phyloP scores from a whole-genome alignment of 1,140 invertebrate species.

The Carcinoscorpius rotundicauda region DNA sequence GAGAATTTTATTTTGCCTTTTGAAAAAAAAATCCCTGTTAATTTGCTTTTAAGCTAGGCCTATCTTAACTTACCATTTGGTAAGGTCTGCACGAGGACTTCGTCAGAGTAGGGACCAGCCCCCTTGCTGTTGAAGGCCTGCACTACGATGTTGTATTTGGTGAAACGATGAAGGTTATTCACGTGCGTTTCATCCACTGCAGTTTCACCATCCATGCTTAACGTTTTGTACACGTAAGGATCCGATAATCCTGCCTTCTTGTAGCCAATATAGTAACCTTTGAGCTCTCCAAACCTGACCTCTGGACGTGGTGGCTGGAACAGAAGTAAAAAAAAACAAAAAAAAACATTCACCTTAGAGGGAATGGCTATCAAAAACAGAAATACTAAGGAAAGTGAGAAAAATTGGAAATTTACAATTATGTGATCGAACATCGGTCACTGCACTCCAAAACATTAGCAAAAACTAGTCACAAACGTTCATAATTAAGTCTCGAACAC shows the following conservation, averaged over 20 bases:
- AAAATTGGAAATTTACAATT: no score
- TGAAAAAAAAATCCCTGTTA: no score
- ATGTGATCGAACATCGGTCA: no score
- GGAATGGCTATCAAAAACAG: no score
- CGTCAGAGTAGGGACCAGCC: conserved; percentile 57
- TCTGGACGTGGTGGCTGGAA: conserved; percentile 29
- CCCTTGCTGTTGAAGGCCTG: conserved; percentile 37
- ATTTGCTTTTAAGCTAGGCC: no score
- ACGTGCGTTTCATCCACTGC: conserved; percentile 21
- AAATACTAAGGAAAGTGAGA: no score
- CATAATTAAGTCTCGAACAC: no score
- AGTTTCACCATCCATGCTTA: conserved; percentile 12
- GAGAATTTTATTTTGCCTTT: no score
- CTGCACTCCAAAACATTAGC: conserved; percentile 2
- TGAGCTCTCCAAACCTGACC: conserved; percentile 30
- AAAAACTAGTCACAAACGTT: no score
- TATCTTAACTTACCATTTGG: no score
- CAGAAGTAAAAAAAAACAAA: no score
- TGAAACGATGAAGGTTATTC: conserved; percentile 28
- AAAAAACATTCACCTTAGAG: no score
- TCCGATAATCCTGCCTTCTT: conserved; percentile 6
- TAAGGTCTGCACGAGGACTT: conserved; percentile 57
- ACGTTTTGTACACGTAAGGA: conserved; percentile 22
- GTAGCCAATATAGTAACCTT: conserved; percentile 19
- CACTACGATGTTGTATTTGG: conserved; percentile 31